phyloP scores from a whole-genome alignment of 2,797 vertebrate genomes.

The Siniperca scherzeri region DNA sequence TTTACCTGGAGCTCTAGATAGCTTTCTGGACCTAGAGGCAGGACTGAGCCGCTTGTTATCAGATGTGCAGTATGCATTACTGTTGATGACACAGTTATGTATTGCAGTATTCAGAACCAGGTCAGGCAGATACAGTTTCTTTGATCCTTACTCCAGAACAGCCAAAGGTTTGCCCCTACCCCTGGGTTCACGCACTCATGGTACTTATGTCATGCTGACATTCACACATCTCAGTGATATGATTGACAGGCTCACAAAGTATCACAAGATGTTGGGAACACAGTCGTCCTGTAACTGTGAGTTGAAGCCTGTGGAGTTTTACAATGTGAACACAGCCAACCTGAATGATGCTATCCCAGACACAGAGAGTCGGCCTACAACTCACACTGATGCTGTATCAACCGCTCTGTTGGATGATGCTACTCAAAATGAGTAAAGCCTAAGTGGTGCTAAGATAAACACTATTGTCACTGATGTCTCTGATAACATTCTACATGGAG shows the following conservation, averaged over 20 bases:
- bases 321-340: not conserved
- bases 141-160: constrained; percentile 21
- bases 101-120: constrained; percentile 6
- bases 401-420: not conserved
- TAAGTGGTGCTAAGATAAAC: not conserved
- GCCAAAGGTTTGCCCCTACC: not conserved
- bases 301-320: not conserved
- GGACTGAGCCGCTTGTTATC: not conserved
- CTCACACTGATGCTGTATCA: not conserved
- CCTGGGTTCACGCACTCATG: too few relatives aligned
- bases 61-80: accelerated
- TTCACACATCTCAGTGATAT: not conserved
- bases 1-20: not conserved
- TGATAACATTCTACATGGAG: not conserved
- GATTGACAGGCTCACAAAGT: not conserved
- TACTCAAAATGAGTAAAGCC: not conserved
- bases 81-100: not conserved
- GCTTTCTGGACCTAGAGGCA: not conserved
- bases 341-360: not conserved
- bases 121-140: constrained; percentile 9
- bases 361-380: not conserved
- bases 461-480: not conserved
- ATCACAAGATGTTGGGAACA: not conserved
- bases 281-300: not conserved
- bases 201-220: constrained; percentile 14